Percentiles rank a stretch among this genome's conserved stretches.
phyloP scores from a whole-genome alignment of 2,888 invertebrate species.

The Drosophila merina region DNA sequence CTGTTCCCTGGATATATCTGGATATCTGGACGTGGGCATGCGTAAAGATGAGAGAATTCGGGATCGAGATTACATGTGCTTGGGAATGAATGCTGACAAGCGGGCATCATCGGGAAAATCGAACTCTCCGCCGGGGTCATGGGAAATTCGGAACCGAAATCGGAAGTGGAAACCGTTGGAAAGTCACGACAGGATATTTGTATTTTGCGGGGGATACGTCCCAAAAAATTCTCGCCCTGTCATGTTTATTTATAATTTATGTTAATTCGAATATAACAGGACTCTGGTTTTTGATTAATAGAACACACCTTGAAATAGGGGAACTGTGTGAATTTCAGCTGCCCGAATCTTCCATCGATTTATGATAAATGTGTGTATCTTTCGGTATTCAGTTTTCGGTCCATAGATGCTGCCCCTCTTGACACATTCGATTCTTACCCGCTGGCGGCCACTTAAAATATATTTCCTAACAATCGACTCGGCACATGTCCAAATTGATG shows the following conservation, averaged over 20 bases:
- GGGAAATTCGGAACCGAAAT: slow-evolving; percentile 63
- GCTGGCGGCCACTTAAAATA: slow-evolving; percentile 70
- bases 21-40: slow-evolving; percentile 48
- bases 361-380: slow-evolving; percentile 18
- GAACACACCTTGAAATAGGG: slow-evolving; percentile 69
- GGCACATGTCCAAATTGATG: slow-evolving; percentile 83
- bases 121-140: slow-evolving; percentile 63
- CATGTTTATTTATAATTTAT: slow-evolving; percentile 68
- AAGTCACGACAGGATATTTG: slow-evolving; percentile 60
- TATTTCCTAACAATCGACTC: slow-evolving; percentile 54
- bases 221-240: slow-evolving; percentile 29
- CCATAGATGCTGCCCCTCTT: slow-evolving; percentile 15
- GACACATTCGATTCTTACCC: slow-evolving; percentile 46
- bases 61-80: slow-evolving; percentile 39
- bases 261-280: slow-evolving; percentile 65
- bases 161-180: slow-evolving; percentile 75
- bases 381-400: slow-evolving; percentile 7
- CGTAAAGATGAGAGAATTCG: slow-evolving; percentile 61
- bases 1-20: slow-evolving; percentile 52
- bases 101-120: slow-evolving; percentile 56
- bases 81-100: slow-evolving; percentile 60
- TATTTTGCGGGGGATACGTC: slow-evolving; percentile 12
- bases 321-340: slow-evolving; percentile 37
- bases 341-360: slow-evolving; percentile 2
- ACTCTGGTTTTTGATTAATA: slow-evolving; percentile 66